A percentile compares a stretch with the other conserved stretches of the same genome.
phyloP scores from a whole-genome alignment of 1,140 invertebrate species.

The Tetramorium alpestre region DNA sequence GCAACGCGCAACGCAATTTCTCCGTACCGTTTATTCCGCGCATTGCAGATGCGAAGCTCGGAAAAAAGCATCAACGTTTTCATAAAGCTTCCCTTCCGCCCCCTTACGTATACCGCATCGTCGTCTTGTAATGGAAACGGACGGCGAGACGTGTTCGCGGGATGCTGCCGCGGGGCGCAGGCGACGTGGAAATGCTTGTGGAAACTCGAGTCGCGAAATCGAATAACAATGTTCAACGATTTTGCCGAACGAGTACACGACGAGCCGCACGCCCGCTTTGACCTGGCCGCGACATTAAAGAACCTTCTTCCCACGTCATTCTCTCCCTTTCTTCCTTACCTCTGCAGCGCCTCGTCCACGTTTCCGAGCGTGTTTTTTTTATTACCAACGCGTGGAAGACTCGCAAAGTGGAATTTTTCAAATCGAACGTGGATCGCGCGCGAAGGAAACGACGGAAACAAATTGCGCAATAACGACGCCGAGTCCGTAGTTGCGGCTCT shows the following conservation, averaged over 20 bases:
- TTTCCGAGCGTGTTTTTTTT: background rate
- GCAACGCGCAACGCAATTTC: slow-evolving; percentile 36
- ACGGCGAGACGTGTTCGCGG: background rate
- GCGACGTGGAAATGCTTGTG: background rate
- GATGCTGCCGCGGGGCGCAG: background rate
- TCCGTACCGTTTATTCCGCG: slow-evolving; percentile 26
- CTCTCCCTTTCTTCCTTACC: too few relatives aligned
- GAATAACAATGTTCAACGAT: background rate
- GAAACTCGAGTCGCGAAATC: background rate
- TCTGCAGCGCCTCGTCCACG: too few relatives aligned
- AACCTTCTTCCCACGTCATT: background rate
- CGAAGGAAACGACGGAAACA: background rate
- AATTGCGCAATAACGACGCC: background rate
- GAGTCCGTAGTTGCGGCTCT: background rate
- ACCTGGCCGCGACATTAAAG: background rate
- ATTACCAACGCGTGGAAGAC: background rate
- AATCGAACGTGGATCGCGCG: background rate
- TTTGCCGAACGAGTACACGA: background rate
- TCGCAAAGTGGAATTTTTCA: background rate
- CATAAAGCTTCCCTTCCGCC: background rate
- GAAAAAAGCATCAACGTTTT: slow-evolving; percentile 30
- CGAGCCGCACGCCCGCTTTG: background rate
- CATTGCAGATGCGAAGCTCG: background rate
- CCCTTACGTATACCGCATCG: background rate
- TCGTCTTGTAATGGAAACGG: background rate